These are phyloP conservation scores for Psilopogon haemacephalus DNA, from an alignment of 2,113 vertebrate genomes.

Conservation along the genomic window DNA sequence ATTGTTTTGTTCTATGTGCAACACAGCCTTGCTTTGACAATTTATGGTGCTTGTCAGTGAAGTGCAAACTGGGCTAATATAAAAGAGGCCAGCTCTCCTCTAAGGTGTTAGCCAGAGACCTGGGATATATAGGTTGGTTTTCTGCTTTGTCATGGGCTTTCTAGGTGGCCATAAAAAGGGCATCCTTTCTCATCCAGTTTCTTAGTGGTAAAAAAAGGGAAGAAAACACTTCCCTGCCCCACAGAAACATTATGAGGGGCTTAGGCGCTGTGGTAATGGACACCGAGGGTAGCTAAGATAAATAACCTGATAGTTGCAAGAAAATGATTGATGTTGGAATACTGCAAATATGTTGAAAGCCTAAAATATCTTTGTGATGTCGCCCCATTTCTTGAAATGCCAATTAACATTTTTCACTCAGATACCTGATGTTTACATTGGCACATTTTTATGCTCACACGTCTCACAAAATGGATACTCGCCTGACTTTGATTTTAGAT, in stretches of 20 bases:
- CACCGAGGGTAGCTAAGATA: slow-evolving; percentile 50
- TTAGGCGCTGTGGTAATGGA: slow-evolving; percentile 51
- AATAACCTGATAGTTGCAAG: slow-evolving; percentile 60
- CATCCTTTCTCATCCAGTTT: not conserved
- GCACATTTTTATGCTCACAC: slow-evolving; percentile 21
- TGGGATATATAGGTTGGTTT: not conserved
- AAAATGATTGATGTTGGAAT: slow-evolving; percentile 67
- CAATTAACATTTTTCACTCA: slow-evolving; percentile 71
- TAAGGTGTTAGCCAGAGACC: not conserved
- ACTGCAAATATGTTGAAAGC: slow-evolving; percentile 68
- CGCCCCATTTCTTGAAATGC: slow-evolving; percentile 63
- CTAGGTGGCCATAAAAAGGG: not conserved
- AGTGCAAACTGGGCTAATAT: not conserved
- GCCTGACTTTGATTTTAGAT: slow-evolving; percentile 46
- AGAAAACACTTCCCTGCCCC: not conserved
- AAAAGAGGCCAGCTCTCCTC: not conserved
- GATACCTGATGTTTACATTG: slow-evolving; percentile 69
- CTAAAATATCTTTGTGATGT: slow-evolving; percentile 66
- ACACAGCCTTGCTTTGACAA: not conserved
- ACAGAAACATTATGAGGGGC: slow-evolving; percentile 2
- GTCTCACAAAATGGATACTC: slow-evolving; percentile 61
- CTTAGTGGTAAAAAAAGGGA: slow-evolving; percentile 6
- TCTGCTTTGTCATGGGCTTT: not conserved
- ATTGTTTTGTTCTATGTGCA: not conserved
- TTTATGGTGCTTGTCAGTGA: not conserved